Base-by-base conservation (phyloP, 2,797 vertebrate genomes). In the Eupleurogrammus muticus region DNA sequence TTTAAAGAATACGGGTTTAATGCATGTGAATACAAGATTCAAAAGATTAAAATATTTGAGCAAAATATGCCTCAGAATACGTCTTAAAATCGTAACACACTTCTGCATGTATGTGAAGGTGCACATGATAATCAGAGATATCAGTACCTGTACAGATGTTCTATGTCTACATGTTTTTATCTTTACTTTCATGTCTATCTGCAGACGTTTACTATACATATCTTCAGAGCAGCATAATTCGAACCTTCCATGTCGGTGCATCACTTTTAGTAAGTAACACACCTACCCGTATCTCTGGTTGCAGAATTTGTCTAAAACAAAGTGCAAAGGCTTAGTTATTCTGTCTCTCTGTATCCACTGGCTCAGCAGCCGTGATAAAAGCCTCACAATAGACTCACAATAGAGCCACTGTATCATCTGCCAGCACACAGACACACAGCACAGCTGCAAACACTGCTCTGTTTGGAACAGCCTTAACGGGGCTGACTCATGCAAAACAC, bases 351-450 rank as follows among this genome's bases (percentile, higher is more conserved):
- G 75, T 66, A 74, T 86, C 70, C 78, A 74, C 57, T 46, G 71
- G 78, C 83, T 87, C 72, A 79, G 64, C 73, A 60, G 75, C 66
- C 62, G 55, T 52, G 72, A 73, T 75, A 70, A 69, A 70, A 68
- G 44, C 76, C 54, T 67, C 65, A 84, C 73, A 82, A 78, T 59
- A 63, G 77, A 66, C 42, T 78, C 59, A 87, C 85, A 85, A 66
- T 80, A 71, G 79, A 83, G 66, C 74, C 75, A 71, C 65, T 85
- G 79, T 84, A 21, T 73, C 71, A 56, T 82, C 77, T 71, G 78
- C 72, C 72, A 77, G 71, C 66, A 19, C 36, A 17, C 51, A 79
- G 23, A 76, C 66, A 75, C 78, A 51, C 68, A 68, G 70, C 81
- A 87, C 87, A 89, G 88, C 85, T 86, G 85, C 75, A 65, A 21